A percentile compares a stretch with the other conserved stretches of the same genome.
Evolutionary conservation across 1,140 invertebrate species (phyloP).

Genomic region (Carposina sasakii): DNA sequence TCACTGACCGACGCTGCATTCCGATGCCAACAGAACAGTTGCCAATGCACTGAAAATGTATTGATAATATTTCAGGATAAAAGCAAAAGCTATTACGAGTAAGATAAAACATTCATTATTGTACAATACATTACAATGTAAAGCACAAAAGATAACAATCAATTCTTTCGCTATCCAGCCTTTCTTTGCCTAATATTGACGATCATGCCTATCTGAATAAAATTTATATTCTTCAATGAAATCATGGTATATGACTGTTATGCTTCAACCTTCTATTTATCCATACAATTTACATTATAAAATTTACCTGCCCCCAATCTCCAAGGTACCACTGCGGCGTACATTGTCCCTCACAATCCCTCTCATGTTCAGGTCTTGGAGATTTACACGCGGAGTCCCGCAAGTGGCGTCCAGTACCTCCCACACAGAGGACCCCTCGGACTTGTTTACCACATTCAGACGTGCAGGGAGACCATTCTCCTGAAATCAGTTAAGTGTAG

Average conservation of each 20-base stretch:
- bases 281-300: conserved; percentile 21
- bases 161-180: too few species aligned
- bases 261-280: too few species aligned
- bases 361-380: conserved; percentile 35
- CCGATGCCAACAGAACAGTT: conserved; percentile 38
- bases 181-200: too few species aligned
- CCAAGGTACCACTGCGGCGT: conserved; percentile 46
- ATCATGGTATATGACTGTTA: too few species aligned
- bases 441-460: conserved; percentile 51
- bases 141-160: too few species aligned
- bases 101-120: too few species aligned
- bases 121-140: too few species aligned
- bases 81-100: too few species aligned
- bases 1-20: conserved; percentile 40
- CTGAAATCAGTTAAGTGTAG: too few species aligned
- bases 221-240: too few species aligned
- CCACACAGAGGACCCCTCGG: conserved; percentile 55
- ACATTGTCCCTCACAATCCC: conserved; percentile 38
- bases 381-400: conserved; percentile 41
- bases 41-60: conserved; percentile 45
- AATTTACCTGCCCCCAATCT: conserved; percentile 51
- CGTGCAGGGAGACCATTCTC: conserved; percentile 56
- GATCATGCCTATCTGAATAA: too few species aligned
- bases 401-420: conserved; percentile 49
- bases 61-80: too few species aligned